These are phyloP conservation scores for Amia ocellicauda DNA, from an alignment of 2,113 vertebrate species.

Conservation along the genomic window DNA sequence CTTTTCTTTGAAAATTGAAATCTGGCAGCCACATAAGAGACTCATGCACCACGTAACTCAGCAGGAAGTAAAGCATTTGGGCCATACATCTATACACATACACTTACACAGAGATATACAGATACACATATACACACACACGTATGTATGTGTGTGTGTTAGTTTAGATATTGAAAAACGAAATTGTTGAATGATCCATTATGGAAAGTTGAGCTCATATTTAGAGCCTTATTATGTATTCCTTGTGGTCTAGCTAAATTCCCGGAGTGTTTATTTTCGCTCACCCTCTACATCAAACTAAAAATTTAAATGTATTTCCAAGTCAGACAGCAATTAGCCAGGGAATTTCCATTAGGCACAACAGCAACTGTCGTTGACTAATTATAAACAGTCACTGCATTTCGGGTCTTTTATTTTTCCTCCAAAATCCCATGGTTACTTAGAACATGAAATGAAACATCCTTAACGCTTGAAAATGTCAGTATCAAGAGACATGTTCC, in stretches of 20 bases:
- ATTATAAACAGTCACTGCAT: slow-evolving; percentile 11
- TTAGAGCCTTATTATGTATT: slow-evolving; percentile 8
- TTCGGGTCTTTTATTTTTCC: neutral
- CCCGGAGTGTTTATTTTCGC: slow-evolving; percentile 14
- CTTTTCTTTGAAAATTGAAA: slow-evolving; percentile 15
- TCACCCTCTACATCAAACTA: neutral
- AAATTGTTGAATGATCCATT: neutral
- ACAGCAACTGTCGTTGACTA: slow-evolving; percentile 12
- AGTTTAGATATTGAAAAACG: neutral
- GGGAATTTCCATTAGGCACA: slow-evolving; percentile 16
- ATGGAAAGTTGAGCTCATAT: slow-evolving; percentile 15
- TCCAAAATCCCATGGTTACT: neutral
- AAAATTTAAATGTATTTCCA: slow-evolving; percentile 9
- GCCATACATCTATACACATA: too few relatives aligned
- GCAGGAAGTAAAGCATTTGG: slow-evolving; percentile 13
- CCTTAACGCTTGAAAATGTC: neutral
- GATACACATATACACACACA: too few relatives aligned
- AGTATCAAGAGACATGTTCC: too few relatives aligned
- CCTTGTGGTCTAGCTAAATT: slow-evolving; percentile 1
- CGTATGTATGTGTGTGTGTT: too few relatives aligned
- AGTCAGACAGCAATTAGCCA: neutral
- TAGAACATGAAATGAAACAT: neutral
- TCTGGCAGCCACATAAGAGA: slow-evolving; percentile 13
- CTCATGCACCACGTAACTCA: slow-evolving; percentile 10
- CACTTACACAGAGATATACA: neutral